Conservation (phyloP, 2,113 vertebrate species). For the Anguilla rostrata region DNA sequence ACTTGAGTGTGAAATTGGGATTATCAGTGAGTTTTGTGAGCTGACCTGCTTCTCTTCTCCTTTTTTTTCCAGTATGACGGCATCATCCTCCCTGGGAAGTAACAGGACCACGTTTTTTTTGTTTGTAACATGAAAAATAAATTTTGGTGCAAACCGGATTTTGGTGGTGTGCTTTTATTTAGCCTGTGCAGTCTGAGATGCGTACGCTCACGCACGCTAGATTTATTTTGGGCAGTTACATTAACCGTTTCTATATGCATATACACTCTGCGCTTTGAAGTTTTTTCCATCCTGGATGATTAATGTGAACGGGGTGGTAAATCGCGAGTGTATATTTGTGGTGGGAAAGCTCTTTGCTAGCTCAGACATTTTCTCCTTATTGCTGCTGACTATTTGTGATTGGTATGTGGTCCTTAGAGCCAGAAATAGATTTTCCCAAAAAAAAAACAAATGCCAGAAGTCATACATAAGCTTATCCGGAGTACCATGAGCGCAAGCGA, state of each 20-base stretch:
- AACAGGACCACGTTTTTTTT: slow-evolving; percentile 59
- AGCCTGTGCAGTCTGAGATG: not conserved
- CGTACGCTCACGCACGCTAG: not conserved
- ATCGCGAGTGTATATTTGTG: not conserved
- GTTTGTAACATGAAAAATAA: slow-evolving; percentile 71
- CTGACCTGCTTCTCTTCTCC: slow-evolving; percentile 39
- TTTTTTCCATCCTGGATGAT: not conserved
- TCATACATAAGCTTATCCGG: no score
- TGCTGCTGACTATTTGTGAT: no score
- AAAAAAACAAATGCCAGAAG: no score
- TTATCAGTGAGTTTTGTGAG: slow-evolving; percentile 19
- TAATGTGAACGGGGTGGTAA: not conserved
- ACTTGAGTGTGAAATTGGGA: not conserved
- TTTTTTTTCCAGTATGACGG: slow-evolving; percentile 86
- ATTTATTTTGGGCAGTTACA: slow-evolving; percentile 3
- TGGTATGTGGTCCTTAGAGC: no score
- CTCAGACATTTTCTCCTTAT: not conserved
- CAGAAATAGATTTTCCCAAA: no score
- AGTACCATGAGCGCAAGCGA: no score
- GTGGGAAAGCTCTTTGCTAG: not conserved
- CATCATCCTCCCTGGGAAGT: slow-evolving; percentile 98
- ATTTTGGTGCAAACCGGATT: slow-evolving; percentile 62
- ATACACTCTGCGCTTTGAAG: not conserved
- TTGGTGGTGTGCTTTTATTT: slow-evolving; percentile 37
- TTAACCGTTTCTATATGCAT: slow-evolving; percentile 42